phyloP scores from a whole-genome alignment of 2,113 vertebrate species.

The Aspiorhynchus laticeps region DNA sequence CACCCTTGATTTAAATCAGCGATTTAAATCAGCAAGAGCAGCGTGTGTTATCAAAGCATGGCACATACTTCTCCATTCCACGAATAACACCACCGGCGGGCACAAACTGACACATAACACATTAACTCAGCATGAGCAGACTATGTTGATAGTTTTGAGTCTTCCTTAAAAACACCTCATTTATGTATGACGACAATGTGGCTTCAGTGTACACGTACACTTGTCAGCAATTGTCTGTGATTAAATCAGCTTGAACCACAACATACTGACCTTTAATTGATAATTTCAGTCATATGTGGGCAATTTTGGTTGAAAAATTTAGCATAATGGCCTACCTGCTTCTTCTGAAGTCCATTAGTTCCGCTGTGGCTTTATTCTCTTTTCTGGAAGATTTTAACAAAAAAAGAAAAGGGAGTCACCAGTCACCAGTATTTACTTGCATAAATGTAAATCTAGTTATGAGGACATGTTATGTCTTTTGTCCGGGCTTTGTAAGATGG shows the following conservation, averaged over 20 bases:
- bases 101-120: slow-evolving; percentile 26
- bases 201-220: not conserved
- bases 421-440: not conserved
- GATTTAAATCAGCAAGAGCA: slow-evolving; percentile 29
- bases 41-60: slow-evolving; percentile 58
- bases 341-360: not conserved
- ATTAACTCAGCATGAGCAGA: slow-evolving; percentile 24
- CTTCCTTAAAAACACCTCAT: not conserved
- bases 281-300: not conserved
- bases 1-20: slow-evolving; percentile 37
- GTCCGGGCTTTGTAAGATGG: not conserved
- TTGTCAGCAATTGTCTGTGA: not conserved
- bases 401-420: not conserved
- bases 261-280: not conserved
- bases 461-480: not conserved
- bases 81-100: not conserved
- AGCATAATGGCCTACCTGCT: not conserved
- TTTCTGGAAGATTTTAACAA: not conserved
- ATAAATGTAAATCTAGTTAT: not conserved
- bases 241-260: not conserved
- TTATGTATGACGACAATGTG: not conserved
- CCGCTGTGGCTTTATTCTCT: not conserved
- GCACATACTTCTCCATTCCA: slow-evolving; percentile 48
- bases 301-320: not conserved
- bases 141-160: not conserved